These are phyloP conservation scores for Barypeithes pellucidus DNA, from an alignment of 2,888 invertebrate species.

Conservation along the genomic window DNA sequence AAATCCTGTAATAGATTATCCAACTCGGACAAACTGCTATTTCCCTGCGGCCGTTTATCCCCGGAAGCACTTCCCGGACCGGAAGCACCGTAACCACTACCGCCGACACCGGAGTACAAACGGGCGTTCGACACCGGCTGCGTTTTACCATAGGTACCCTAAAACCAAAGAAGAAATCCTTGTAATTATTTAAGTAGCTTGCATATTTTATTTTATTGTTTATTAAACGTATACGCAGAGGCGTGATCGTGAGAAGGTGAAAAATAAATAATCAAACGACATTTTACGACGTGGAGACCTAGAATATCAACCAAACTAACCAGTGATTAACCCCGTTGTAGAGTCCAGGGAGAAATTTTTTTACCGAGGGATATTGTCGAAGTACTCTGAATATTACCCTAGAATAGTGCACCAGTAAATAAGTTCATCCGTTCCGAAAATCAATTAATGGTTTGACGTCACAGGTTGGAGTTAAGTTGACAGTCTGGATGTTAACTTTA, in stretches of 20 bases:
- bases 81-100: constrained; percentile 50
- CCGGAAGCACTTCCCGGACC: constrained; percentile 57
- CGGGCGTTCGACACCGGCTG: constrained; percentile 62
- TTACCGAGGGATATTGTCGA: too few relatives aligned
- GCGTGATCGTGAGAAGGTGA: constrained; percentile 4
- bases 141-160: constrained; percentile 68
- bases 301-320: too few relatives aligned
- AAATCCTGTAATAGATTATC: constrained; percentile 94
- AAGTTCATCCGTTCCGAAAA: too few relatives aligned
- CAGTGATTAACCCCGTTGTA: too few relatives aligned
- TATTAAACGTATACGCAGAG: constrained; percentile 16
- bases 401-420: too few relatives aligned
- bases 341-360: too few relatives aligned
- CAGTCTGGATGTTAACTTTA: too few relatives aligned
- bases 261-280: background rate
- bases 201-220: constrained; percentile 24
- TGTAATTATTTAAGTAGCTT: constrained; percentile 28
- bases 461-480: too few relatives aligned
- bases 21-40: constrained; percentile 90
- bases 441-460: too few relatives aligned
- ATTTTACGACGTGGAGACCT: too few relatives aligned
- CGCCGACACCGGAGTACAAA: constrained; percentile 48
- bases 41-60: constrained; percentile 61
- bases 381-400: too few relatives aligned
- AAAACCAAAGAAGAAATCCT: constrained; percentile 55